Percentiles rank a stretch among this genome's conserved stretches.
Evolutionary conservation across 2,888 invertebrate species (phyloP).

Genomic region (Reticulitermes lucifugus): DNA sequence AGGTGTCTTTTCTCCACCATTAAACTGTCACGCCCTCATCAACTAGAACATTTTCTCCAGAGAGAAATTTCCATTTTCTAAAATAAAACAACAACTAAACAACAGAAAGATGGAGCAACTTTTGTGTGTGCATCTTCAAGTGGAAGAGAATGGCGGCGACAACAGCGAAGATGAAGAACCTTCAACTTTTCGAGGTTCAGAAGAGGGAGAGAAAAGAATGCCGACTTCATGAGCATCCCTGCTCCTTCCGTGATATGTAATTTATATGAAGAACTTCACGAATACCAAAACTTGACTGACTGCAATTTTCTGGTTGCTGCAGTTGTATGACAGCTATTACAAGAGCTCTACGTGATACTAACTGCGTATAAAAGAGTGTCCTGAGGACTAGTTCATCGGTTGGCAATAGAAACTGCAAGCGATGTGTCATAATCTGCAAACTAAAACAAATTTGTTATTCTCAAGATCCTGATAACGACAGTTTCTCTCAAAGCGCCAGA

Average conservation of each 20-base stretch:
- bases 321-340: no score
- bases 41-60: conserved; percentile 4
- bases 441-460: no score
- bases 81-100: conserved; percentile 35
- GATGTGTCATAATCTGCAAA: no score
- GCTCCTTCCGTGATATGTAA: neutral
- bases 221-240: neutral
- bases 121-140: conserved; percentile 32
- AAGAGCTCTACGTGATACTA: no score
- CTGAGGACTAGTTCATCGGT: no score
- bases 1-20: conserved; percentile 37
- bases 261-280: neutral
- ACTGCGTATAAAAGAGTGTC: no score
- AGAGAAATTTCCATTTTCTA: conserved; percentile 42
- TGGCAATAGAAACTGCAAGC: no score
- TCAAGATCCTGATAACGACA: no score
- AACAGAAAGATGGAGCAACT: conserved; percentile 28
- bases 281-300: no score
- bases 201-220: neutral
- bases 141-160: neutral
- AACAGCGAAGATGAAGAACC: conserved; percentile 11
- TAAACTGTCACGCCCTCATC: conserved; percentile 42
- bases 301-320: no score
- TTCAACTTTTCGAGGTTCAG: conserved; percentile 35
- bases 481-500: no score